A percentile compares a stretch with the other conserved stretches of the same genome.
Evolutionary conservation across 2,113 vertebrate species (phyloP).

Genomic region (Prunella fulvescens): DNA sequence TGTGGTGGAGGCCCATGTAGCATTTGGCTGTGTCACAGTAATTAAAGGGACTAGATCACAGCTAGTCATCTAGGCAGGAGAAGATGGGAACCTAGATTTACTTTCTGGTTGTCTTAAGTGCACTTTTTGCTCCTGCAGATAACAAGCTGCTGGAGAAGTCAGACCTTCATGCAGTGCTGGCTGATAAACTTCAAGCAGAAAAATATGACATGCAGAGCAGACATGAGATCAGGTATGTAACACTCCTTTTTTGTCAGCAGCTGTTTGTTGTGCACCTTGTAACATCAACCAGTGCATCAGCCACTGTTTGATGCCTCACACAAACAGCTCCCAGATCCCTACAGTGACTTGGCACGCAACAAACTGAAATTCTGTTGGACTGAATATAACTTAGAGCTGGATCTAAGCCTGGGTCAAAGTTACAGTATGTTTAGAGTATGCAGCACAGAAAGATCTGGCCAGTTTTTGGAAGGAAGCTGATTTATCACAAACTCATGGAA

Average conservation of each 20-base stretch:
- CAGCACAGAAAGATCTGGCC: background rate
- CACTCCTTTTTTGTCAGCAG: background rate
- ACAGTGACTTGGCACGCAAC: background rate
- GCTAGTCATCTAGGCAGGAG: background rate
- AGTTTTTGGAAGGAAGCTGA: background rate
- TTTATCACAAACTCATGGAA: background rate
- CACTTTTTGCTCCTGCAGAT: constrained; percentile 72
- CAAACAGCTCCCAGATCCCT: background rate
- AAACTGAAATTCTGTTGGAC: background rate
- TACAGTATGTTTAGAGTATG: background rate
- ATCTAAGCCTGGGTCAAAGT: background rate
- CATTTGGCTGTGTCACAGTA: background rate
- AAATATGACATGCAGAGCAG: constrained; percentile 89
- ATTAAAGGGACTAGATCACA: background rate
- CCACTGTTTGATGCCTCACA: background rate
- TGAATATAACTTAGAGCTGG: background rate
- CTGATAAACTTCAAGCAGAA: constrained; percentile 90
- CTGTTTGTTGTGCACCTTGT: background rate
- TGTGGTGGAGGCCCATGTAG: background rate
- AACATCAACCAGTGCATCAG: background rate
- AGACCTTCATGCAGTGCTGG: constrained; percentile 88
- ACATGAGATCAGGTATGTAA: constrained; percentile 85
- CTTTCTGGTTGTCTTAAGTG: background rate
- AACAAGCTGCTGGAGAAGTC: constrained; percentile 93
- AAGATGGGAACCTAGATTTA: background rate